Evolutionary conservation across 2,797 vertebrate genomes (phyloP), one percentile per base, ranked within the genome.

Genomic region (Percopsis omiscomaycus): DNA sequence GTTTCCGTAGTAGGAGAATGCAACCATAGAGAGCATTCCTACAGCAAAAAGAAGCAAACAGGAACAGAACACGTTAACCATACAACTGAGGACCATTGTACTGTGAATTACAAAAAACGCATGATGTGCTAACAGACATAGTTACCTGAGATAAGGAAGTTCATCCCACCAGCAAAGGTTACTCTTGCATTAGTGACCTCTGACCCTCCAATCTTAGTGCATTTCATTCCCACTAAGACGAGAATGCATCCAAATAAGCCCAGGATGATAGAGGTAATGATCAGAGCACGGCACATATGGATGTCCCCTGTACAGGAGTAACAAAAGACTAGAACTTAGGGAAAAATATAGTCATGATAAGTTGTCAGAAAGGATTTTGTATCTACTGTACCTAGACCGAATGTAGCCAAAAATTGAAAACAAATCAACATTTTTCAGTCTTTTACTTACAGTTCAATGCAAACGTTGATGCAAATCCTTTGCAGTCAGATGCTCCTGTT

Each of bases 211-310:
- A 94, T 78, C 73, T 93, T 94, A 0, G 93, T 94, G 74, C 93
- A 94, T 73, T 93, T 94, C 93, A 94, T 94, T 46, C 93, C 93
- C 61, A 94, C 84, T 46, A 94, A 82, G 4, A 92, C 89, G 49
- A 93, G 83, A 69, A 91, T 14, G 0, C 84, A 88, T 55, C 89
- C 92, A 61, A 94, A 92, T 64, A 92, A 91, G 22, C 87, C 74
- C 77, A 94, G 73, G 28, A 92, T 85, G 16, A 94, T 91, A 22
- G 79, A 66, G 32, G 81, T 92, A 80, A 94, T 93, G 80, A 93
- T 86, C 59, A 94, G 88, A 46, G 92, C 91, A 1, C 93, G 89
- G 65, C 93, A 93, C 84, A 92, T 84, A 68, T 94, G 93, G 66
- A 94, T 92, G 69, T 92, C 88, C 77, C 90, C 93, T 94, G 83